Percentiles rank a stretch among this genome's conserved stretches.
These are phyloP conservation scores for Slavum lentiscoides DNA, from an alignment of 2,888 invertebrate genomes.

Conservation along the genomic window DNA sequence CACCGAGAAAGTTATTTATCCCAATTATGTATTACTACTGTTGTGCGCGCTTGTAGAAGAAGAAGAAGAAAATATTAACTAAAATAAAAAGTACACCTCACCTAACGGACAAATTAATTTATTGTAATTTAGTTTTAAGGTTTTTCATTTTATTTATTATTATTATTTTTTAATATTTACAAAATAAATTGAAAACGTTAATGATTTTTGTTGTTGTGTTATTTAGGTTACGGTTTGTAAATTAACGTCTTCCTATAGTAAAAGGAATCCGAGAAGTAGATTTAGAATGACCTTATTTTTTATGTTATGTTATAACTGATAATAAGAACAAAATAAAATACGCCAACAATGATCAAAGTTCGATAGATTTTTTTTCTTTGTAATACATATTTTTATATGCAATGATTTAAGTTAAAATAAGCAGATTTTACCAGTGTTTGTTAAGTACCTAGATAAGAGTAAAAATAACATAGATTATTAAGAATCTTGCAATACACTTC, in stretches of 20 bases:
- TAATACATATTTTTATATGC: too few relatives aligned
- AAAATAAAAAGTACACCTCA: slow-evolving; percentile 10
- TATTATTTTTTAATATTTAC: slow-evolving; percentile 1
- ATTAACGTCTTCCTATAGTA: background rate
- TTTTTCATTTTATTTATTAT: background rate
- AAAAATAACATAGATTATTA: too few relatives aligned
- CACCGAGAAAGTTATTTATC: slow-evolving; percentile 1
- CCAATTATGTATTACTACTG: background rate
- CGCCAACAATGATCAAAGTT: too few relatives aligned
- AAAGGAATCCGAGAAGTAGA: background rate
- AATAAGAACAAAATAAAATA: background rate
- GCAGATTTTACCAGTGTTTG: too few relatives aligned
- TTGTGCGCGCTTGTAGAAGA: background rate
- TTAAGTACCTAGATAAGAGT: too few relatives aligned
- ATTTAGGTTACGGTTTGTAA: background rate
- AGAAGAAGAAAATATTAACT: background rate
- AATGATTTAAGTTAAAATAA: too few relatives aligned
- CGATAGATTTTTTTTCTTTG: too few relatives aligned
- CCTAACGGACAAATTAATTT: slow-evolving; percentile 3
- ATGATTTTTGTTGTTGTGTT: background rate
- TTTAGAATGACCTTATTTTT: too few relatives aligned
- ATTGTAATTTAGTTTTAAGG: slow-evolving; percentile 16
- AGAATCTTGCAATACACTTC: too few relatives aligned
- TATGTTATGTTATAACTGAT: background rate
- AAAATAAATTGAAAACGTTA: slow-evolving; percentile 19